Evolutionary conservation across 2,797 vertebrate genomes (phyloP).

Genomic region (Notolabrus celidotus): DNA sequence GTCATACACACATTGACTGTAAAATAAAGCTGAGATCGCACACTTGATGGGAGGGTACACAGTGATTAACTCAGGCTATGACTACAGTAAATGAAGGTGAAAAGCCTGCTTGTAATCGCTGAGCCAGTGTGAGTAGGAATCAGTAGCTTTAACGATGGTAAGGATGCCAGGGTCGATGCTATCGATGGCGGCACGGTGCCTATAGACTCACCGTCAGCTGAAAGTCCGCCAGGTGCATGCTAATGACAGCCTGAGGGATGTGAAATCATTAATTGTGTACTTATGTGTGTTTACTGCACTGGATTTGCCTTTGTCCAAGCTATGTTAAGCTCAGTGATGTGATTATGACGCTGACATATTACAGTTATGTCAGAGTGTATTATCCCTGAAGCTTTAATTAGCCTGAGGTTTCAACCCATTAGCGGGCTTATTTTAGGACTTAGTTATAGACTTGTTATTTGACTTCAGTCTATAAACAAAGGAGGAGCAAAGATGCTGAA

Average conservation of each 20-base stretch:
- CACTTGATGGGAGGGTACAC: background rate
- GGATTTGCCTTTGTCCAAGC: constrained; percentile 17
- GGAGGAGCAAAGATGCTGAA: background rate
- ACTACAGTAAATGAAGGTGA: constrained; percentile 52
- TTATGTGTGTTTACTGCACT: constrained; percentile 32
- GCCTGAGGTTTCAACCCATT: background rate
- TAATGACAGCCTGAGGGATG: constrained; percentile 45
- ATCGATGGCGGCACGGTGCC: constrained; percentile 43
- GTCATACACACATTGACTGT: constrained; percentile 15
- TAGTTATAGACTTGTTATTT: background rate
- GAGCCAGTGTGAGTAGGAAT: constrained; percentile 37
- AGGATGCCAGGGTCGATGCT: constrained; percentile 37
- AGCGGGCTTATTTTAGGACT: background rate
- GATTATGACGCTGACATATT: constrained; percentile 15
- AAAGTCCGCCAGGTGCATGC: constrained; percentile 32
- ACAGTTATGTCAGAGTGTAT: constrained; percentile 3
- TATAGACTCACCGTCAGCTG: constrained; percentile 27
- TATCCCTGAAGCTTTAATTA: constrained; percentile 10
- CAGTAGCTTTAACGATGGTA: constrained; percentile 17
- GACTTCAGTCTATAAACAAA: constrained; percentile 4
- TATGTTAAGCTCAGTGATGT: constrained; percentile 29
- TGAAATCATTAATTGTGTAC: constrained; percentile 48
- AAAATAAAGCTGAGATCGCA: constrained; percentile 13
- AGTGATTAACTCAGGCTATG: constrained; percentile 36
- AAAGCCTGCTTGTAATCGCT: constrained; percentile 29